Evolutionary conservation across 2,797 vertebrate genomes (phyloP).

Genomic region (Hylomyscus alleni): DNA sequence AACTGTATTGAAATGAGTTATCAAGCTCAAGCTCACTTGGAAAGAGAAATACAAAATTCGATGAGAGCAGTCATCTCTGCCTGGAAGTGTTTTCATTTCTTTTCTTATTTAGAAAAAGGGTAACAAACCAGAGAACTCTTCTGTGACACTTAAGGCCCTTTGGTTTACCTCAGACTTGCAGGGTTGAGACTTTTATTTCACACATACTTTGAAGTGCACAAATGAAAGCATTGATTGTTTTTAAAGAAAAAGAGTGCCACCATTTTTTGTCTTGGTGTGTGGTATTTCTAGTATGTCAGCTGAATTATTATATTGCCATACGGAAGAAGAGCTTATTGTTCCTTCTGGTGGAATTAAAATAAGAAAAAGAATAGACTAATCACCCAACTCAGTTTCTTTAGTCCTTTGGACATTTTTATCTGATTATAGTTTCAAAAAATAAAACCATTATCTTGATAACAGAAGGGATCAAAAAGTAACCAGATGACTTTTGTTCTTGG

Average conservation of each 20-base stretch:
- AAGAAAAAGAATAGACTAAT: constrained; percentile 80
- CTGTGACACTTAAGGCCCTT: constrained; percentile 63
- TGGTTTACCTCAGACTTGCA: constrained; percentile 71
- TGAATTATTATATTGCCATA: constrained; percentile 79
- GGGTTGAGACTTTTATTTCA: constrained; percentile 71
- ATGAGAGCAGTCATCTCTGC: constrained; percentile 57
- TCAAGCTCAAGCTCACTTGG: constrained; percentile 52
- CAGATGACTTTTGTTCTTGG: constrained; percentile 51
- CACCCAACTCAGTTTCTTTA: constrained; percentile 71
- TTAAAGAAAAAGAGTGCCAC: constrained; percentile 76
- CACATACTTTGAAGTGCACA: constrained; percentile 72
- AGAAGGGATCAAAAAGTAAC: constrained; percentile 60
- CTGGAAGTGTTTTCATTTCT: constrained; percentile 62
- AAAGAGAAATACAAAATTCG: constrained; percentile 66
- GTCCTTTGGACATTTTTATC: constrained; percentile 78
- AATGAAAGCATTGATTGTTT: constrained; percentile 82
- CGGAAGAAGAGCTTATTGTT: constrained; percentile 74
- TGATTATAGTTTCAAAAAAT: constrained; percentile 78
- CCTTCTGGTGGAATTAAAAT: constrained; percentile 75
- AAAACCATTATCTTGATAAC: constrained; percentile 75
- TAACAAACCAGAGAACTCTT: constrained; percentile 63
- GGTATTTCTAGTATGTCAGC: constrained; percentile 74
- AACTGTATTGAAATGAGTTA: constrained; percentile 48
- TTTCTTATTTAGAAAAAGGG: constrained; percentile 63
- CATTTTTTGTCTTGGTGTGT: constrained; percentile 72